Conservation (phyloP, 2,797 vertebrate species). For the Echiichthys vipera region DNA sequence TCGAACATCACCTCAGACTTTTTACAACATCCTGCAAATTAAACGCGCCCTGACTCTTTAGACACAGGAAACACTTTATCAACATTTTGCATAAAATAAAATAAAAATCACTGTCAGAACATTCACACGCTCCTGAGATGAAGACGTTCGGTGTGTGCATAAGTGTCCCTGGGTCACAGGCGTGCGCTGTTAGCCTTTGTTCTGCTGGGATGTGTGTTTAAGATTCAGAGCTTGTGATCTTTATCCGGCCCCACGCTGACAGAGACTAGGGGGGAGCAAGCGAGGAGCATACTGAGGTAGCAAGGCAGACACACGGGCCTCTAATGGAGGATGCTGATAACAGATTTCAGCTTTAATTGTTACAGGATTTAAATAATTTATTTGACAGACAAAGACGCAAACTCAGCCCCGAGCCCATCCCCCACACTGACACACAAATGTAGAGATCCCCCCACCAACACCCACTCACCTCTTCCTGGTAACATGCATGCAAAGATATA, state of each 20-base stretch:
- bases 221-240: constrained; percentile 76
- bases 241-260: constrained; percentile 60
- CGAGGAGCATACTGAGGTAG: constrained; percentile 36
- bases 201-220: constrained; percentile 73
- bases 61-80: neutral
- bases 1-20: constrained; percentile 11
- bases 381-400: constrained; percentile 76
- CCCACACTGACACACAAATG: constrained; percentile 36
- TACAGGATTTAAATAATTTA: constrained; percentile 87
- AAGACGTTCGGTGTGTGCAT: constrained; percentile 31
- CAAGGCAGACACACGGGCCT: constrained; percentile 43
- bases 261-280: constrained; percentile 25
- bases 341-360: constrained; percentile 84
- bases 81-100: constrained; percentile 28
- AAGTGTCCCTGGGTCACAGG: constrained; percentile 37
- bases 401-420: constrained; percentile 55
- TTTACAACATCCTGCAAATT: constrained; percentile 16
- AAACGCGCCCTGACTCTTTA: constrained; percentile 5
- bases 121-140: constrained; percentile 34
- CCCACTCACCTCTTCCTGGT: constrained; percentile 16
- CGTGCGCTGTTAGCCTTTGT: constrained; percentile 61
- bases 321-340: constrained; percentile 78
- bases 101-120: neutral
- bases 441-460: neutral
- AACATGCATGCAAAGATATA: constrained; percentile 4